These are phyloP conservation scores for Paraescarpia echinospica DNA, from an alignment of 1,140 invertebrate genomes.

Conservation along the genomic window DNA sequence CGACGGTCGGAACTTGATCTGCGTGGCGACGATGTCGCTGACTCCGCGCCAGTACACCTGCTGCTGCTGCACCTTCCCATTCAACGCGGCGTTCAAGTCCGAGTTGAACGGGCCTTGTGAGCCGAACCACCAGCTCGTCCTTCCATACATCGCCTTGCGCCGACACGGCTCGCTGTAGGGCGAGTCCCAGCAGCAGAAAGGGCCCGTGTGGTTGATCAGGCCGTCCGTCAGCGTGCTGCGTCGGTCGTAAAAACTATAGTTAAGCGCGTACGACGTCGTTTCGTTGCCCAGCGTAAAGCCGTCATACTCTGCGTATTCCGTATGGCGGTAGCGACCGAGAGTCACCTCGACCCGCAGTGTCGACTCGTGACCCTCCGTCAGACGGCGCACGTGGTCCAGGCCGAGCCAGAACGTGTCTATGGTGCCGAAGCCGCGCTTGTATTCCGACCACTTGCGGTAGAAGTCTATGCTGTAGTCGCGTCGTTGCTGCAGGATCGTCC, in stretches of 20 bases:
- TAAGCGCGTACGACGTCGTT: background rate
- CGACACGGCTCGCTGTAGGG: background rate
- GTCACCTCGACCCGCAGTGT: background rate
- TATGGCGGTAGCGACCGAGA: background rate
- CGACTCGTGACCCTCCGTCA: background rate
- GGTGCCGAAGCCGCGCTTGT: constrained; percentile 22
- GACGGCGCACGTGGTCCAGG: background rate
- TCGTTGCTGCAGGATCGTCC: constrained; percentile 14
- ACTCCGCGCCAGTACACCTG: background rate
- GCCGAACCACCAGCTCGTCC: constrained; percentile 13
- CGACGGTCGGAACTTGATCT: background rate
- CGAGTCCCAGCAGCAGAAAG: background rate
- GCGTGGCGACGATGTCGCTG: background rate
- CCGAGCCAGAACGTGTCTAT: constrained; percentile 13
- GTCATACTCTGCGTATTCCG: background rate
- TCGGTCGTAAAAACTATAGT: background rate
- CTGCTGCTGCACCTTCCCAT: background rate
- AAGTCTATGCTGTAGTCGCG: background rate
- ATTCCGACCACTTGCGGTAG: constrained; percentile 21
- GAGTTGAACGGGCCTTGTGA: background rate
- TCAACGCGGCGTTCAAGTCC: background rate
- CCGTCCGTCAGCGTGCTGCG: background rate
- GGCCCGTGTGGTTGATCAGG: background rate
- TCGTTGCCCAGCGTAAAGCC: background rate
- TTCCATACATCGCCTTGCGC: background rate